phyloP scores from a whole-genome alignment of 1,140 invertebrate genomes.

The Calliopsis andreniformis region DNA sequence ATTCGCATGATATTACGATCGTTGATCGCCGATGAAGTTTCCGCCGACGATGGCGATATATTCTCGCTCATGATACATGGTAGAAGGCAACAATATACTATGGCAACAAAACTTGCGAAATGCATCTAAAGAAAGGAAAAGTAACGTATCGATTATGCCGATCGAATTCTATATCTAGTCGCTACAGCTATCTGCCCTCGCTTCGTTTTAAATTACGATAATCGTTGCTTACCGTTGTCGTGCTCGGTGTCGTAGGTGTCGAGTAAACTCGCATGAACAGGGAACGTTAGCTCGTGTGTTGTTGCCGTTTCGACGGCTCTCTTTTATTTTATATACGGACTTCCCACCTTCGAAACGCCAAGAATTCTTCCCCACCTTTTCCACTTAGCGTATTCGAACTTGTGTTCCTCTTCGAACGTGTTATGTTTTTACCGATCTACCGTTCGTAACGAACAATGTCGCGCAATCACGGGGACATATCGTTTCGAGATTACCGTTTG shows the following conservation, averaged over 20 bases:
- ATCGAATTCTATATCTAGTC: too few species aligned
- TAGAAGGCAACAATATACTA: constrained; percentile 57
- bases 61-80: constrained; percentile 52
- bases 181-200: too few species aligned
- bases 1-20: constrained; percentile 17
- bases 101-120: constrained; percentile 32
- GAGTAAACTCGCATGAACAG: background rate
- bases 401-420: background rate
- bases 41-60: constrained; percentile 8
- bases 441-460: background rate
- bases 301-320: constrained; percentile 4
- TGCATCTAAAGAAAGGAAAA: constrained; percentile 67
- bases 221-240: background rate
- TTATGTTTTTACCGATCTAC: background rate
- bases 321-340: constrained; percentile 71
- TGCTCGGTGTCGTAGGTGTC: background rate
- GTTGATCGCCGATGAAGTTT: constrained; percentile 3
- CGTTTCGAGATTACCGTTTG: background rate
- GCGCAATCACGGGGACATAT: background rate
- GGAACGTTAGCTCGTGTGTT: constrained; percentile 19
- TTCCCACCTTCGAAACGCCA: constrained; percentile 60
- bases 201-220: too few species aligned
- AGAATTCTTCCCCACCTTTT: background rate
- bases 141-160: too few species aligned
- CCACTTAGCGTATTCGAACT: background rate